Base-by-base conservation (phyloP, 2,113 vertebrate genomes). In the Sceloporus undulatus region DNA sequence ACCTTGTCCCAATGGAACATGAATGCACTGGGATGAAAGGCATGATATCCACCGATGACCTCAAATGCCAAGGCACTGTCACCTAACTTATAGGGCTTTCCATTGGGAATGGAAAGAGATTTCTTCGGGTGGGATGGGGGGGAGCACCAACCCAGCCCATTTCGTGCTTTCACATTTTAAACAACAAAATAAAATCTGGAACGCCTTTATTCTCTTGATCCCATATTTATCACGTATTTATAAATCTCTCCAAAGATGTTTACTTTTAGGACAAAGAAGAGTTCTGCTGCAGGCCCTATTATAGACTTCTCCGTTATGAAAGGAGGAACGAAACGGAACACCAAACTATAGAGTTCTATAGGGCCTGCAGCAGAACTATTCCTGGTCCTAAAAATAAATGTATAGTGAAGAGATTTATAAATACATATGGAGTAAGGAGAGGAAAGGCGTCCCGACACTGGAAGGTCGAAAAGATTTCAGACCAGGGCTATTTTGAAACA, bases 221-320 rank as follows among this genome's bases (percentile, higher is more conserved):
- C 48, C 48, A 48, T 48, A 48, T 48, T 48, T 48, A 48, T 48
- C 13, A 85, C 70, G 42, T 88, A 92, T 96, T 94, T 94, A 81
- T 93, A 92, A 95, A 94, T 85, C 88, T 93, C 94, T 96, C 91
- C 23, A 77, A 48, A 93, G 96, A 95, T 95, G 95, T 93, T 94
- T 95, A 94, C 92, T 90, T 94, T 86, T 93, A 94, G 94, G 93
- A 92, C 90, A 92, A 94, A 76, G 56, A n/a, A 87, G 23, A 92
- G 91, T 95, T 94, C 91, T 94, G 90, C 93, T 87, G 87, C 82
- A 95, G 93, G 93, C 89, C 89, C 48, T 6, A 48, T 48, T 34
- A 34, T 34, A 34, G 34, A 34, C 34, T 34, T 34, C 34, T 34
- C 34, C 34, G 34, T 34, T 34, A 34, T 34, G 34, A 34, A 34